Conservation (phyloP, 37 sponge, comb jelly and placozoan genomes). For the Cladorhizidae sp. region DNA sequence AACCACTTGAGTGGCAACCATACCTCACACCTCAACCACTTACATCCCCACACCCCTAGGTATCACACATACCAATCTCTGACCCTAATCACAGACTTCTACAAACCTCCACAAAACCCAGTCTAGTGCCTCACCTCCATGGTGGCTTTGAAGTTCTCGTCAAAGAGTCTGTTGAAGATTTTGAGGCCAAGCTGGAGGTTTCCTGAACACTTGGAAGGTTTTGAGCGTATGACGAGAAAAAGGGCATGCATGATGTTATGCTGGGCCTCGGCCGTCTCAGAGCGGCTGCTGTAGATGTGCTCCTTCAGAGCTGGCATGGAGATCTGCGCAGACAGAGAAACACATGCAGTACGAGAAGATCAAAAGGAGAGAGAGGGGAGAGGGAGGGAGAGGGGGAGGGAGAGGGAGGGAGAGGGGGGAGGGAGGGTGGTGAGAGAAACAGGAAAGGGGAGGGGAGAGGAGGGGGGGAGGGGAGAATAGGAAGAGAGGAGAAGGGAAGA, state of each 20-base stretch:
- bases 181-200: slow-evolving; percentile 24
- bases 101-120: too few species aligned
- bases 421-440: not conserved
- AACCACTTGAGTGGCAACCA: too few species aligned
- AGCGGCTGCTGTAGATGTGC: slow-evolving; percentile 29
- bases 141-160: slow-evolving; percentile 28
- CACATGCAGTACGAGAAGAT: not conserved
- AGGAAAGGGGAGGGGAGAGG: too few species aligned
- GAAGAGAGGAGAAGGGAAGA: too few species aligned
- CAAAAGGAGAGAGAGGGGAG: not conserved
- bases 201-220: not conserved
- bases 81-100: too few species aligned
- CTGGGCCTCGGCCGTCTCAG: slow-evolving; percentile 30
- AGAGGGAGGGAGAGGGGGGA: not conserved
- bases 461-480: too few species aligned
- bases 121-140: slow-evolving; percentile 46
- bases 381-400: too few species aligned
- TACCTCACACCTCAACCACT: too few species aligned
- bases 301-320: slow-evolving; percentile 34
- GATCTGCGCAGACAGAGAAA: slow-evolving; percentile 1
- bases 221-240: slow-evolving; percentile 37
- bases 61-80: too few species aligned
- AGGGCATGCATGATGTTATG: slow-evolving; percentile 53
- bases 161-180: slow-evolving; percentile 46
- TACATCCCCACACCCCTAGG: not conserved